Evolutionary conservation across 2,797 vertebrate genomes (phyloP), one percentile per base, ranked within the genome.

Genomic region (Botia kubotai): DNA sequence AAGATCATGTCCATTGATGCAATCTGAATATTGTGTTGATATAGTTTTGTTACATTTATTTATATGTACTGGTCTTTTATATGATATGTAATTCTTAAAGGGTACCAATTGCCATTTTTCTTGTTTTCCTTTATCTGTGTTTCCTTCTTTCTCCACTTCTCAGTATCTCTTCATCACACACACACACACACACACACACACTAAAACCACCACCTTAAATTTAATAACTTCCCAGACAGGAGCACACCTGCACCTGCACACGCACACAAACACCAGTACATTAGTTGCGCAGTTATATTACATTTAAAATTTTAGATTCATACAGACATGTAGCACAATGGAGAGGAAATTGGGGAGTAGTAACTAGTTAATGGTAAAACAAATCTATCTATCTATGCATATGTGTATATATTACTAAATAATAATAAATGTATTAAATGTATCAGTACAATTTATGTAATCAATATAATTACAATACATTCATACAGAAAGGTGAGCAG

Each of bases 131-230:
- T 5, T 60, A 6, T 33, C 33, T 33, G 33, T 21, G 14, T 16
- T 12, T 17, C 6, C 14, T 63, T 17, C 26, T 63, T 63, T 12
- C 5, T 6, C 21, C 1, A 29, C 14, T 26, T 14, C 17, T 16
- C 1, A 29, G 14, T 63, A 33, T 63, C 60, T 29, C 23, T 16
- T 63, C 14, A 63, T 33, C 23, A 33, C 14, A 29, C 23, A 39
- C 7, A 12, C 3, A 65, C 16, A 16, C 3, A 65, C 16, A 16
- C 7, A 66, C 17, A 87, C 87, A 89, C 87, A 86, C 53, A 79
- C 77, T 89, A 85, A 86, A 53, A 53, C 14, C 52, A 16, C 36
- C 33, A 39, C 17, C 62, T 36, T 62, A 62, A 36, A 65, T 17
- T 6, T 17, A 65, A 65, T 65, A 4, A 65, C 63, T 1, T 43